Conservation (phyloP, 2,888 invertebrate species). For the Tanytarsus gracilentus region DNA sequence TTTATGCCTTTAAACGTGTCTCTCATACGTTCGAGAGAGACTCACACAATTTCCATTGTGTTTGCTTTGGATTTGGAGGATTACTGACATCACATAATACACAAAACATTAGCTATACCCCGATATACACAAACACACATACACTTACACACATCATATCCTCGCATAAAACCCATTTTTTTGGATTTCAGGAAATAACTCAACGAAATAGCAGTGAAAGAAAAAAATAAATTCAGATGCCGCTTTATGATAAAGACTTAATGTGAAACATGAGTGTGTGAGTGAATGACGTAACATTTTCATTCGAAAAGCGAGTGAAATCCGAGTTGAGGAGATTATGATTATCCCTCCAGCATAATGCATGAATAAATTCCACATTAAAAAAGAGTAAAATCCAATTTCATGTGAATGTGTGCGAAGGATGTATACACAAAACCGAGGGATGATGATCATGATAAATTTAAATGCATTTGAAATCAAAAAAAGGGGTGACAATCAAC, state of each 20-base stretch:
- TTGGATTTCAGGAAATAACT: slow-evolving; percentile 15
- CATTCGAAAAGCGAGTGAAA: background rate
- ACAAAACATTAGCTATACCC: slow-evolving; percentile 27
- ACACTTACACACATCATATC: background rate
- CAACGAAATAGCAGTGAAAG: background rate
- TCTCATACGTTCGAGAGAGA: too few species aligned
- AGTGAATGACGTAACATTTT: slow-evolving; percentile 1
- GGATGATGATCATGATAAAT: slow-evolving; percentile 2
- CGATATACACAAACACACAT: background rate
- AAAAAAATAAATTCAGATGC: background rate
- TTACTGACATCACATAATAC: slow-evolving; percentile 29
- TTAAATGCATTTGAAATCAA: too few species aligned
- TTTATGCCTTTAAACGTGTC: too few species aligned
- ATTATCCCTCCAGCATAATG: slow-evolving; percentile 29
- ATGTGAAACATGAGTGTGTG: background rate
- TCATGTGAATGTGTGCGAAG: background rate
- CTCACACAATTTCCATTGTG: slow-evolving; percentile 26
- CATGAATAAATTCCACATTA: slow-evolving; percentile 27
- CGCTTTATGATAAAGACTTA: background rate
- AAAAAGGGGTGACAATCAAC: slow-evolving; percentile 2
- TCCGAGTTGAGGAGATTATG: slow-evolving; percentile 19
- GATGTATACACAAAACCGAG: background rate
- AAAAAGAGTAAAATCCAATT: slow-evolving; percentile 21
- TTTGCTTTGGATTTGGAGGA: slow-evolving; percentile 29
- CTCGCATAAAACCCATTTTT: background rate